Evolutionary conservation across 2,888 invertebrate species (phyloP).

Genomic region (Orthosia incerta): DNA sequence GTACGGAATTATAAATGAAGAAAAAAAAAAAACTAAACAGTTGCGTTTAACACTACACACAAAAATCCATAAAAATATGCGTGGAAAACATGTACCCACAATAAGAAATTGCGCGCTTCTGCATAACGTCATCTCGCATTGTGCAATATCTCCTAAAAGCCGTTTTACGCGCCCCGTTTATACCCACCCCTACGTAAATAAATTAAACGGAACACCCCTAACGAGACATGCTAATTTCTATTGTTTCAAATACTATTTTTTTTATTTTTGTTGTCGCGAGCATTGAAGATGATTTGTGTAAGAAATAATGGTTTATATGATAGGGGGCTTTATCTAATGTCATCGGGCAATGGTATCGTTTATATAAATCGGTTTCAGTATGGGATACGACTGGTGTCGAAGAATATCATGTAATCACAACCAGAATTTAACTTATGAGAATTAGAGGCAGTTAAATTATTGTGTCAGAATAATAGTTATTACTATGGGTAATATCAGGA

Average conservation of each 20-base stretch:
- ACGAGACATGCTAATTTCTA: slow-evolving; percentile 81
- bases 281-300: slow-evolving; percentile 44
- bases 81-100: neutral
- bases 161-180: slow-evolving; percentile 66
- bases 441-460: neutral
- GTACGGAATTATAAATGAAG: too few relatives aligned
- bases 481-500: too few relatives aligned
- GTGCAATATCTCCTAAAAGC: slow-evolving; percentile 71
- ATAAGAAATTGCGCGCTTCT: slow-evolving; percentile 30
- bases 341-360: neutral
- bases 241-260: slow-evolving; percentile 67
- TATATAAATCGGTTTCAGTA: slow-evolving; percentile 8
- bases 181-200: slow-evolving; percentile 71
- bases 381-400: neutral
- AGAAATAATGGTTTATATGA: slow-evolving; percentile 27
- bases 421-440: too few relatives aligned
- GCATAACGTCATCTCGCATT: slow-evolving; percentile 45
- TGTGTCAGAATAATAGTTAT: neutral
- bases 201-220: slow-evolving; percentile 78
- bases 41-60: neutral
- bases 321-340: slow-evolving; percentile 22
- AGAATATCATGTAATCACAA: neutral
- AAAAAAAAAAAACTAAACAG: neutral
- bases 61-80: neutral
- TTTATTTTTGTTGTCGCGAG: slow-evolving; percentile 25